These are phyloP conservation scores for Unio delphinus DNA, from an alignment of 2,888 invertebrate genomes.

Conservation along the genomic window DNA sequence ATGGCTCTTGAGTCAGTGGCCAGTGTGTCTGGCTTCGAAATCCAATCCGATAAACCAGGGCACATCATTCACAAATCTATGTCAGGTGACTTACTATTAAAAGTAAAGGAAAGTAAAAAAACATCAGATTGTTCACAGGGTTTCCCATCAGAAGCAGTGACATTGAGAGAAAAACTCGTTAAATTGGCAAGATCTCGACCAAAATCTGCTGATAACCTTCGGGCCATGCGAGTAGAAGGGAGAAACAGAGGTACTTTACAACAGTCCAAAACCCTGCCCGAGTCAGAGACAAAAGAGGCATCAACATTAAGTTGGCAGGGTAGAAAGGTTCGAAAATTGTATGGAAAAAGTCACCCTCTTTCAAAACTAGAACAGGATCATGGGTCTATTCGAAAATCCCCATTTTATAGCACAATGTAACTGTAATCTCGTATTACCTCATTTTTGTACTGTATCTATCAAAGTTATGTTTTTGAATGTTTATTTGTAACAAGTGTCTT, in stretches of 20 bases:
- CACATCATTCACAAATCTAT: not conserved
- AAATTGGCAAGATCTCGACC: conserved; percentile 5
- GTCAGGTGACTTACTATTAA: too few relatives aligned
- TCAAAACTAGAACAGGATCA: conserved; percentile 78
- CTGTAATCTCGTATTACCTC: too few relatives aligned
- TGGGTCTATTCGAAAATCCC: conserved; percentile 29
- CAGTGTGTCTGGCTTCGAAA: not conserved
- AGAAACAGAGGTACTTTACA: conserved; percentile 7
- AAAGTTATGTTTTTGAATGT: too few relatives aligned
- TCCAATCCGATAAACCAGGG: not conserved
- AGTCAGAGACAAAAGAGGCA: conserved; percentile 14
- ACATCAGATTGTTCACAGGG: conserved; percentile 5
- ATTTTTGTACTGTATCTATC: too few relatives aligned
- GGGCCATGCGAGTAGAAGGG: conserved; percentile 2
- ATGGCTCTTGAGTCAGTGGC: conserved; percentile 6
- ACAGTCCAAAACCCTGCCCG: conserved; percentile 21
- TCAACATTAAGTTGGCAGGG: conserved; percentile 31
- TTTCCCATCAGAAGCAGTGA: not conserved
- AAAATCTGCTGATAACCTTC: conserved; percentile 15
- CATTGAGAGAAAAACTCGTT: not conserved
- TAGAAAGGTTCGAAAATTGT: conserved; percentile 75
- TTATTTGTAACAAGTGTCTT: too few relatives aligned
- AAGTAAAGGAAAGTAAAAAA: conserved; percentile 3
- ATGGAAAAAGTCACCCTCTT: conserved; percentile 93
- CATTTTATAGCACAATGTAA: conserved; percentile 60